Percentiles rank a stretch among this genome's conserved stretches.
Conservation (phyloP, 2,113 vertebrate species). For the Catagonus wagneri region DNA sequence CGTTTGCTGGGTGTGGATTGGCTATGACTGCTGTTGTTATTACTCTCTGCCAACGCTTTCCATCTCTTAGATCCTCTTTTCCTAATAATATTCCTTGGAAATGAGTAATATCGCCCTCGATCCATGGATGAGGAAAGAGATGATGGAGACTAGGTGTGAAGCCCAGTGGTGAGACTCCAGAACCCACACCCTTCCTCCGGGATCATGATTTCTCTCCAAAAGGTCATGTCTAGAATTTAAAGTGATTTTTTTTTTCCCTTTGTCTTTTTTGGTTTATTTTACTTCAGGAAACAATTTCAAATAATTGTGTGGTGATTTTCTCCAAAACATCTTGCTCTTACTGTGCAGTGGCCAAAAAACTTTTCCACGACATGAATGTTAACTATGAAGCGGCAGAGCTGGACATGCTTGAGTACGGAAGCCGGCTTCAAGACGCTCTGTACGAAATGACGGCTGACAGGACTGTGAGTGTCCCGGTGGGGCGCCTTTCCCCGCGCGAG, state of each 20-base stretch:
- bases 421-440: slow-evolving; percentile 92
- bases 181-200: background rate
- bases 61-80: background rate
- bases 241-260: background rate
- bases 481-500: no score
- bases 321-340: slow-evolving; percentile 96
- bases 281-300: slow-evolving; percentile 92
- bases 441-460: slow-evolving; percentile 93
- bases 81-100: background rate
- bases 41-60: background rate
- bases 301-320: slow-evolving; percentile 97
- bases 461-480: slow-evolving; percentile 89
- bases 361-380: slow-evolving; percentile 93
- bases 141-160: background rate
- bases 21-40: background rate
- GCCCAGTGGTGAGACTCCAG: background rate
- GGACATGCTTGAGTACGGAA: slow-evolving; percentile 92
- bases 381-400: slow-evolving; percentile 93
- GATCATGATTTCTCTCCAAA: background rate
- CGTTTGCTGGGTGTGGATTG: background rate
- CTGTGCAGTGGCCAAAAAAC: slow-evolving; percentile 95
- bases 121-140: background rate
- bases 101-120: background rate
- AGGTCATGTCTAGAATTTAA: slow-evolving; percentile 1
- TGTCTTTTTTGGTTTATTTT: background rate